Evolutionary conservation across 92 coral and sea anemone species (phyloP).

Genomic region (Scolanthus callimorphus): DNA sequence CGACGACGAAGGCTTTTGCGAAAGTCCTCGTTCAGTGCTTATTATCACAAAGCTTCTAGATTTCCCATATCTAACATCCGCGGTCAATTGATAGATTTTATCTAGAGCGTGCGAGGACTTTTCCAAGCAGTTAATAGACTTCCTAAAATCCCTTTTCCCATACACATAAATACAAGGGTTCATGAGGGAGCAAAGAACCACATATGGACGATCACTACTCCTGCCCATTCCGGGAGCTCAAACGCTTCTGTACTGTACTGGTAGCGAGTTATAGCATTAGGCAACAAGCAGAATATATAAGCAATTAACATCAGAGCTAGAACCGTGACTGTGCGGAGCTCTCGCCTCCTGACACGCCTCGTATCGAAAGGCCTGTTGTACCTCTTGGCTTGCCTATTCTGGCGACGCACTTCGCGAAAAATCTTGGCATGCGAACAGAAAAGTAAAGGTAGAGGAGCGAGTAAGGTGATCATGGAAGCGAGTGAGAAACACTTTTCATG

Average conservation of each 20-base stretch:
- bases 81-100: no score
- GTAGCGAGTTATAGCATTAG: slow-evolving; percentile 32
- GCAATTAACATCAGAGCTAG: slow-evolving; percentile 42
- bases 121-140: background rate
- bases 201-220: slow-evolving; percentile 23
- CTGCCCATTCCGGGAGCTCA: slow-evolving; percentile 39
- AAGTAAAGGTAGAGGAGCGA: slow-evolving; percentile 36
- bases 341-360: slow-evolving; percentile 9
- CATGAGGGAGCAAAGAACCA: slow-evolving; percentile 38
- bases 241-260: slow-evolving; percentile 2
- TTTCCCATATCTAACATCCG: no score
- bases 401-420: slow-evolving; percentile 42
- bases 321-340: slow-evolving; percentile 29
- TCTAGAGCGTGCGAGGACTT: no score
- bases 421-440: slow-evolving; percentile 22
- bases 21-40: no score
- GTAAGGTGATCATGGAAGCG: slow-evolving; percentile 19
- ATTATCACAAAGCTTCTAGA: no score
- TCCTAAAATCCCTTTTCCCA: slow-evolving; percentile 64
- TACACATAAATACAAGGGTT: slow-evolving; percentile 55
- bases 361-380: slow-evolving; percentile 5
- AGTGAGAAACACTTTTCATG: slow-evolving; percentile 27
- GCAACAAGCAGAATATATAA: slow-evolving; percentile 39
- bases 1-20: no score
- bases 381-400: slow-evolving; percentile 5